Conservation (phyloP, 1,140 invertebrate species). For the Anastatus disparis region DNA sequence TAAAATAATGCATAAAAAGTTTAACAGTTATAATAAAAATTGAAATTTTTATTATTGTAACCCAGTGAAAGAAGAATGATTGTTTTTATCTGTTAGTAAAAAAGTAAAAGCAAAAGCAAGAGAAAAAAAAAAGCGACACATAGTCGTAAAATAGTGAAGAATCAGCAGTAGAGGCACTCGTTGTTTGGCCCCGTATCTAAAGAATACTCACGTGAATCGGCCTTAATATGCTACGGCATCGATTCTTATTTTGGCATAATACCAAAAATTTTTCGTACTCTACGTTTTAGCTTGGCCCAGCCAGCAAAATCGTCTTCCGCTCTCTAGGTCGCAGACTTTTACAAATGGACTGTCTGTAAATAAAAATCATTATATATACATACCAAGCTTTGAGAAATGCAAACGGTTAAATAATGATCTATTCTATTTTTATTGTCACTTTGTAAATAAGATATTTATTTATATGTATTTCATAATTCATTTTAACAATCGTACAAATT, state of each 20-base stretch:
- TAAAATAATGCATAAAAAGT: no score
- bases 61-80: no score
- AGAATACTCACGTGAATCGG: slow-evolving; percentile 16
- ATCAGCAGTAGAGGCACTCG: not conserved
- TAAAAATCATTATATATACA: slow-evolving; percentile 15
- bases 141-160: not conserved
- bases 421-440: no score
- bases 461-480: no score
- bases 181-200: slow-evolving; percentile 17
- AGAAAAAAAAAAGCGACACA: not conserved
- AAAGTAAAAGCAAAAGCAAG: no score
- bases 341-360: slow-evolving; percentile 7
- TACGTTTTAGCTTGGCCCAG: no score
- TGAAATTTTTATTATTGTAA: no score
- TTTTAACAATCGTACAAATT: no score
- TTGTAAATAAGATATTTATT: no score
- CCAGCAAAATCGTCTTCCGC: slow-evolving; percentile 19
- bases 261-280: slow-evolving; percentile 13
- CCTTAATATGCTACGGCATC: slow-evolving; percentile 27
- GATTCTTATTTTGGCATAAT: not conserved
- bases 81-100: no score
- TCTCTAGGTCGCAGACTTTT: slow-evolving; percentile 4
- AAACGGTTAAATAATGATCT: no score
- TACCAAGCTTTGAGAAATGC: not conserved
- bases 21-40: no score